phyloP scores from a whole-genome alignment of 2,888 invertebrate genomes.

The Ptychoptera albimana region DNA sequence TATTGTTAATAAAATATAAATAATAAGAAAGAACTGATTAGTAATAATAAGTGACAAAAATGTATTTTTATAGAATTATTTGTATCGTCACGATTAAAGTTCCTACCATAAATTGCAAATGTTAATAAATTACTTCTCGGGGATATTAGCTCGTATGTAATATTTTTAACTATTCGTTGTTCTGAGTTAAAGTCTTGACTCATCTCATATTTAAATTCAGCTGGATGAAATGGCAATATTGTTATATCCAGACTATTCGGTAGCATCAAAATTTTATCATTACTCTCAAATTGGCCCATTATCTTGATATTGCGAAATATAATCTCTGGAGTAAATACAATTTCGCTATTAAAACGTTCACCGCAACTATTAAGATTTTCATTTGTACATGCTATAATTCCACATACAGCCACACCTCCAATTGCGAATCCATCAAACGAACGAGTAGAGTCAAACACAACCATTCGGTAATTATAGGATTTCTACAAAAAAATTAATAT shows the following conservation, averaged over 20 bases:
- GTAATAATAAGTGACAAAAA: too few relatives aligned
- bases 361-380: conserved; percentile 20
- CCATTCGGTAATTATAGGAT: conserved; percentile 22
- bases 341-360: conserved; percentile 18
- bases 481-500: too few relatives aligned
- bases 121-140: not conserved
- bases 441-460: conserved; percentile 24
- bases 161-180: not conserved
- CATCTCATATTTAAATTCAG: not conserved
- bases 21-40: too few relatives aligned
- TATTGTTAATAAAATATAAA: too few relatives aligned
- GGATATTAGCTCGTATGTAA: not conserved
- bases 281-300: not conserved
- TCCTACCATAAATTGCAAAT: conserved; percentile 1
- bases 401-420: conserved; percentile 27
- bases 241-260: not conserved
- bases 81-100: not conserved
- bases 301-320: conserved; percentile 1
- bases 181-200: not conserved
- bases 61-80: too few relatives aligned
- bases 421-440: conserved; percentile 19
- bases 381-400: conserved; percentile 25
- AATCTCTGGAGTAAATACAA: not conserved
- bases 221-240: not conserved
- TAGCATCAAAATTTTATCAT: not conserved